Evolutionary conservation across 2,113 vertebrate species (phyloP), one percentile per base, ranked within the genome.

Genomic region (Festucalex cinctus): DNA sequence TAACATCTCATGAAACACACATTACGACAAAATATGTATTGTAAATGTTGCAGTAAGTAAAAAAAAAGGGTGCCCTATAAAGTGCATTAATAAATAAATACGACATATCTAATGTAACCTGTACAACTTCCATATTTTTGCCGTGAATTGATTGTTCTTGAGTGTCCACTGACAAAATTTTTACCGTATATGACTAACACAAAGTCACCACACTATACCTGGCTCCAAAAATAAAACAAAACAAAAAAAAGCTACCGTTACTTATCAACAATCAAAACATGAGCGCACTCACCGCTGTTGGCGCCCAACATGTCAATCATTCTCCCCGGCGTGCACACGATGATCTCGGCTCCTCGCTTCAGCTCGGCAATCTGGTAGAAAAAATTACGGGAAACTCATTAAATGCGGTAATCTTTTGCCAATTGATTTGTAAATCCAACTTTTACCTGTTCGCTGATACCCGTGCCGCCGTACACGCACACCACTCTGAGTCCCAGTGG

Each of bases 291-390:
- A 98, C 97, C 97, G 82, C 95, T 99, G 90, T 99, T 98, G 86
- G 97, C 96, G 46, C 95, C 97, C 84, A 99, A 87, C 97, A 99
- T 99, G 91, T 99, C 97, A 86, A 99, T 99, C 97, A 99, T 99
- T 83, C 97, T 93, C 20, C 97, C 97, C 54, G 97, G 97, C 36
- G 97, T 99, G 84, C 97, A 99, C 83, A 99, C 97, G 75, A 99
- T 99, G 88, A 99, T 98, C 90, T 99, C 97, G 63, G 97, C 97
- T 87, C 97, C 97, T 91, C 97, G 93, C 92, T 99, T 99, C 89
- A 99, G 91, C 87, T 99, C 97, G 86, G 97, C 97, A 70, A 99
- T 99, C 97, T 99, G 89, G 9, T 70, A 9, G 22, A 2, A 44
- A n/a, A 26, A 37, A 9, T 6, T 24, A 14, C 43, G 12, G 74